Percentiles rank a stretch among this genome's conserved stretches.
These are phyloP conservation scores for Lagopus muta DNA, from an alignment of 2,113 vertebrate species.

Conservation along the genomic window DNA sequence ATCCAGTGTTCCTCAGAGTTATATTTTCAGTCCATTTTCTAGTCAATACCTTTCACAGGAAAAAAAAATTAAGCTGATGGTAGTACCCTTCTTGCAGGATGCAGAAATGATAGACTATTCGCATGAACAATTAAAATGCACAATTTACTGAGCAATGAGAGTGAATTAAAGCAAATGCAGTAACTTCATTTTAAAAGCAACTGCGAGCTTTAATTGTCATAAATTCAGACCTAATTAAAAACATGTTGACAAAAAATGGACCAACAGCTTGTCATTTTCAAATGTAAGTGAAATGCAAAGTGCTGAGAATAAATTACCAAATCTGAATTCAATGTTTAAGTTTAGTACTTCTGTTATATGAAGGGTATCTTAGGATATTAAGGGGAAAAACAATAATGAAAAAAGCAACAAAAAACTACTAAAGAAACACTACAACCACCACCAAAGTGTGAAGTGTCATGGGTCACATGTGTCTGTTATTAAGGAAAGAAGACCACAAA, in stretches of 20 bases:
- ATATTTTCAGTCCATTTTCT: conserved; percentile 36
- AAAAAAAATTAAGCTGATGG: neutral
- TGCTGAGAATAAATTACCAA: conserved; percentile 50
- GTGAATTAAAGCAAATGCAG: conserved; percentile 48
- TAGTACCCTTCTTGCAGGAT: neutral
- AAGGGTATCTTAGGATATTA: neutral
- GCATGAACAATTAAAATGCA: conserved; percentile 41
- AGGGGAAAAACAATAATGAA: neutral
- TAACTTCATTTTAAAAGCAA: conserved; percentile 55
- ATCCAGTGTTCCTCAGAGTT: conserved; percentile 12
- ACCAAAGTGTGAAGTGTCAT: neutral
- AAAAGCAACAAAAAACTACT: neutral
- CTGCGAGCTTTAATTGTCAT: conserved; percentile 60
- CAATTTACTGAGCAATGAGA: conserved; percentile 45
- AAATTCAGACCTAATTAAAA: conserved; percentile 67
- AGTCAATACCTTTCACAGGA: neutral
- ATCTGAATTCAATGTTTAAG: conserved; percentile 17
- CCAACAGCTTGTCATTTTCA: conserved; percentile 60
- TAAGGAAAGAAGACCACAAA: neutral
- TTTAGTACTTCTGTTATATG: neutral
- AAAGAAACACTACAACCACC: neutral
- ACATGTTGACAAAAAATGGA: conserved; percentile 66
- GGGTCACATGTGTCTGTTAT: neutral
- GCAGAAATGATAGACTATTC: conserved; percentile 1
- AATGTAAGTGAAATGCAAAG: conserved; percentile 43